Conservation (phyloP, 2,797 vertebrate species). For the Liasis olivaceus region DNA sequence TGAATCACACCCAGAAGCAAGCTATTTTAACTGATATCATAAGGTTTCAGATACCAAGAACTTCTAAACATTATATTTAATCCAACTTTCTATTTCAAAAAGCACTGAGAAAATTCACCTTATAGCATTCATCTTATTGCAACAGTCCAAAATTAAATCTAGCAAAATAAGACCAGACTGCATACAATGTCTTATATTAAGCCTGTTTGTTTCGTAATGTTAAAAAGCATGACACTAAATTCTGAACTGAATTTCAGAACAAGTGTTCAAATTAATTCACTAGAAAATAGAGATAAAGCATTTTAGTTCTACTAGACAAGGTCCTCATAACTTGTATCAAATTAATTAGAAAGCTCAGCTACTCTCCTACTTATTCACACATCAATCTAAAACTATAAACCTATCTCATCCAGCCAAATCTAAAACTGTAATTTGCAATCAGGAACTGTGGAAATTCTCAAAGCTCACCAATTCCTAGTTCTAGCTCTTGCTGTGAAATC, state of each 20-base stretch:
- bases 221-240: background rate
- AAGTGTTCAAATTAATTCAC: too few relatives aligned
- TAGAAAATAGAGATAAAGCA: too few relatives aligned
- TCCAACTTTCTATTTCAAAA: background rate
- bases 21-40: background rate
- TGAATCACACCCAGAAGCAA: background rate
- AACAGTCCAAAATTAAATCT: background rate
- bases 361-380: background rate
- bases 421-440: background rate
- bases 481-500: background rate
- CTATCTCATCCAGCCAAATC: too few relatives aligned
- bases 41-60: background rate
- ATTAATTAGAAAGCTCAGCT: background rate
- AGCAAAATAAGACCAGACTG: background rate
- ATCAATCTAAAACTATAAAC: background rate
- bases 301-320: too few relatives aligned
- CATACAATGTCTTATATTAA: background rate
- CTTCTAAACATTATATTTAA: background rate
- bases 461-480: background rate
- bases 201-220: background rate
- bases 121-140: background rate
- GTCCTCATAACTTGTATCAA: background rate
- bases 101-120: background rate
- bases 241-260: background rate
- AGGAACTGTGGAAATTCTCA: background rate